Evolutionary conservation across 2,113 vertebrate genomes (phyloP).

Genomic region (Colinus virginianus): DNA sequence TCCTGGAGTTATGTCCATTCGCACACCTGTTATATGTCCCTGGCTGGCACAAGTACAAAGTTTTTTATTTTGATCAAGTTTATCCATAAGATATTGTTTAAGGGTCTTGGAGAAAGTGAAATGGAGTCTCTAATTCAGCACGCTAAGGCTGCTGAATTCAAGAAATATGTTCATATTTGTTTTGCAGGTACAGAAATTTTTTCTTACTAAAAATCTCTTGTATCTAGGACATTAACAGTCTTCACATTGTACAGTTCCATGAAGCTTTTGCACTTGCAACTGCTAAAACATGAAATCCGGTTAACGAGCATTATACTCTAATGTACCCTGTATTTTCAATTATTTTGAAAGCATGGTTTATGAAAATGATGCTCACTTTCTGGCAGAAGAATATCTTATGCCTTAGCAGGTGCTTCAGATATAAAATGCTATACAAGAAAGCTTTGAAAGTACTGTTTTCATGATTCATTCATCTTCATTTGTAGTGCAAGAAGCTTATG

Average conservation of each 20-base stretch:
- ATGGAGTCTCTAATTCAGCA: background rate
- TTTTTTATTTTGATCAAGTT: background rate
- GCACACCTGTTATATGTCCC: background rate
- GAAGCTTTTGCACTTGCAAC: background rate
- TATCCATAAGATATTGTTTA: background rate
- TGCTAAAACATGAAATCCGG: background rate
- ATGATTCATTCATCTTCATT: conserved; percentile 6
- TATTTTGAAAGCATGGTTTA: conserved; percentile 8
- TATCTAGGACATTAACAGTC: too few relatives aligned
- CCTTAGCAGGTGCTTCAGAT: background rate
- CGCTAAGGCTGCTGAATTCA: background rate
- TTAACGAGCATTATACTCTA: background rate
- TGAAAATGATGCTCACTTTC: conserved; percentile 20
- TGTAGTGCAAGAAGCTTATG: conserved; percentile 26
- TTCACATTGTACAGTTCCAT: background rate
- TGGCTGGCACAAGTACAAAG: background rate
- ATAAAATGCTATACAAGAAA: background rate
- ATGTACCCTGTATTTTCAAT: background rate
- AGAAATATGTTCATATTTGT: background rate
- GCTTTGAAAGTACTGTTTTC: conserved; percentile 14
- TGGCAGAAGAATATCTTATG: background rate
- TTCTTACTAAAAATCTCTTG: background rate
- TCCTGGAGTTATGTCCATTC: background rate
- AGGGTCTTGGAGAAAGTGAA: background rate
- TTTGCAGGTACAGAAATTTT: background rate